Percentiles rank a stretch among this genome's conserved stretches.
Evolutionary conservation across 2,888 invertebrate genomes (phyloP).

Genomic region (Endotricha flammealis): DNA sequence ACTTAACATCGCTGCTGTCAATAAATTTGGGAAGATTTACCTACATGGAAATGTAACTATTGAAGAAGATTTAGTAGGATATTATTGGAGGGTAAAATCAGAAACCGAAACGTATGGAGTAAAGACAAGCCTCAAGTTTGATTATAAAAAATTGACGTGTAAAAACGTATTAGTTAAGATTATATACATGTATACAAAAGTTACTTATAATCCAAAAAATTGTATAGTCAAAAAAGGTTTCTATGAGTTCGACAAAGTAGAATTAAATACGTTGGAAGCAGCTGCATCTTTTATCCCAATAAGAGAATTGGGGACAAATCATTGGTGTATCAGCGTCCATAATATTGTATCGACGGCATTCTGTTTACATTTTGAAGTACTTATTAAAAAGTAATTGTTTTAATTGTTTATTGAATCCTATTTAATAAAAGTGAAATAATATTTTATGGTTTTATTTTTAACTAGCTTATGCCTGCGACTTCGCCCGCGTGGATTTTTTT

Average conservation of each 20-base stretch:
- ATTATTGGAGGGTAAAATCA: slow-evolving; percentile 3
- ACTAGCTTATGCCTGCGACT: too few relatives aligned
- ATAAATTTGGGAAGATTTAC: slow-evolving; percentile 23
- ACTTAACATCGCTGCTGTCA: slow-evolving; percentile 18
- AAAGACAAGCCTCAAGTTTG: slow-evolving; percentile 19
- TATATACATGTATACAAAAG: background rate
- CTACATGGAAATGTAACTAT: slow-evolving; percentile 29
- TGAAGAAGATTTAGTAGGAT: slow-evolving; percentile 23
- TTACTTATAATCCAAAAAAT: slow-evolving; percentile 4
- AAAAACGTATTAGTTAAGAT: slow-evolving; percentile 4
- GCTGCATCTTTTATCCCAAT: slow-evolving; percentile 3
- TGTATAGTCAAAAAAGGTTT: slow-evolving; percentile 6
- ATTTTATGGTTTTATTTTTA: too few relatives aligned
- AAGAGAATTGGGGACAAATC: slow-evolving; percentile 10
- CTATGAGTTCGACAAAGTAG: slow-evolving; percentile 3
- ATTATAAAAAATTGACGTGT: slow-evolving; percentile 4
- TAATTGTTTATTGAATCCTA: too few relatives aligned
- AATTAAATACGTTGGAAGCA: slow-evolving; percentile 3
- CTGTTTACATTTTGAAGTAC: slow-evolving; percentile 18
- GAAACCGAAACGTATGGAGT: background rate
- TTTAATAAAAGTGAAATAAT: too few relatives aligned
- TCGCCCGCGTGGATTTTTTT: too few relatives aligned
- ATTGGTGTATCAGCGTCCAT: slow-evolving; percentile 3
- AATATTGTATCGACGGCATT: background rate
- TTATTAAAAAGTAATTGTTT: too few relatives aligned